phyloP scores from a whole-genome alignment of 2,113 vertebrate species.

The Eptesicus fuscus region DNA sequence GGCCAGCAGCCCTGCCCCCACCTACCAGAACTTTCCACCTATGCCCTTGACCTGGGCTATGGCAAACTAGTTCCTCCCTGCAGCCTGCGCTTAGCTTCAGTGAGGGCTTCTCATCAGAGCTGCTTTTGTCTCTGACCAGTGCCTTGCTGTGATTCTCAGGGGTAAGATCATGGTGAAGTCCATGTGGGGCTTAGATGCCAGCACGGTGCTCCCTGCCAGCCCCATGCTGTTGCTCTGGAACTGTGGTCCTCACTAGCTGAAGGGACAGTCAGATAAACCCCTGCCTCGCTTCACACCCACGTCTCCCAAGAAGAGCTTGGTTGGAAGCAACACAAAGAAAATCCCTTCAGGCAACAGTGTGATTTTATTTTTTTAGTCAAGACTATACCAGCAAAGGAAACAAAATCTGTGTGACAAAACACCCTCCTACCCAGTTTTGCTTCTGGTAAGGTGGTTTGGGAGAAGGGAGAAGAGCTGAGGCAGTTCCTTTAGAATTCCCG shows the following conservation, averaged over 20 bases:
- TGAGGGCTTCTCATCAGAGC: neutral
- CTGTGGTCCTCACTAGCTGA: neutral
- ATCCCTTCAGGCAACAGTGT: neutral
- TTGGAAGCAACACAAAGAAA: neutral
- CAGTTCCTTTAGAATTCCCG: neutral
- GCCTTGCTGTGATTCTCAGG: neutral
- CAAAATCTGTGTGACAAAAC: neutral
- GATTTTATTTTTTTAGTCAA: neutral
- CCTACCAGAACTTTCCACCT: neutral
- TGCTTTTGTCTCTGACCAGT: accelerated
- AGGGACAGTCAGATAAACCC: neutral
- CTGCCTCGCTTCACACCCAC: neutral
- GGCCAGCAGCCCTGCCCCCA: slow-evolving; percentile 36
- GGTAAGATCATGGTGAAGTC: neutral
- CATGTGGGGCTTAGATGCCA: neutral
- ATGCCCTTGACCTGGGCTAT: neutral
- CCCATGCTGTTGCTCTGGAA: neutral
- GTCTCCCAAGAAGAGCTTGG: neutral
- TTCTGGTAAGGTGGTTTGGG: neutral
- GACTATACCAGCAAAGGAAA: neutral
- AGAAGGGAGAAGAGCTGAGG: neutral
- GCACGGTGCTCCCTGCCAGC: neutral
- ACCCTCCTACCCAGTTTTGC: neutral
- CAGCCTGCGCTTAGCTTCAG: neutral
- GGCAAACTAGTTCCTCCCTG: neutral